These are phyloP conservation scores for Lineus longissimus DNA, from an alignment of 1,140 invertebrate species.

Conservation along the genomic window DNA sequence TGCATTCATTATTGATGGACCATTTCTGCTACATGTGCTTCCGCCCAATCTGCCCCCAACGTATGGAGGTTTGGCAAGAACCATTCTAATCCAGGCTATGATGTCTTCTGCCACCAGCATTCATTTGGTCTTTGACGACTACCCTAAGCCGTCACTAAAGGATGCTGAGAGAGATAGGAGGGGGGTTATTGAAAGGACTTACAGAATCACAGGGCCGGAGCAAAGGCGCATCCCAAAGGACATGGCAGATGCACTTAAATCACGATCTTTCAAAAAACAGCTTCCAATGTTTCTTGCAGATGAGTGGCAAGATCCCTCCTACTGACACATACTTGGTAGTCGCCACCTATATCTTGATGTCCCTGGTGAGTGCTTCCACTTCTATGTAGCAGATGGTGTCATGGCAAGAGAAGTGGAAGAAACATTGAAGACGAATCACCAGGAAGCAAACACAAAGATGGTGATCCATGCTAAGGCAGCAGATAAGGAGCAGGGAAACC, in stretches of 20 bases:
- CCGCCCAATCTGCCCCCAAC: conserved; percentile 7
- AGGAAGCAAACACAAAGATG: conserved; percentile 13
- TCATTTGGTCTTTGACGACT: conserved; percentile 3
- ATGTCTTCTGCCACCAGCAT: background rate
- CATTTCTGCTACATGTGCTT: conserved; percentile 2
- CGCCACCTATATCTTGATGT: conserved; percentile 4
- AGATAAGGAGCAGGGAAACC: background rate
- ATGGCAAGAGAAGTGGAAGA: background rate
- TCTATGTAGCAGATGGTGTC: background rate
- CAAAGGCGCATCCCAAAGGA: background rate
- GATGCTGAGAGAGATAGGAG: conserved; percentile 4
- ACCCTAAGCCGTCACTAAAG: conserved; percentile 8
- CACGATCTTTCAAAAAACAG: conserved; percentile 8
- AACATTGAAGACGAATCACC: conserved; percentile 2
- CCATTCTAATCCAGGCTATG: conserved; percentile 5
- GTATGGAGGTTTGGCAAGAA: conserved; percentile 8
- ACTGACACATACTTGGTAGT: background rate
- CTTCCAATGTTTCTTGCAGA: conserved; percentile 8
- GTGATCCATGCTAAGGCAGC: background rate
- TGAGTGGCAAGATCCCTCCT: conserved; percentile 13
- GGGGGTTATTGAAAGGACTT: background rate
- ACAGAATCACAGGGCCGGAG: background rate
- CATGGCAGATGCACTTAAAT: conserved; percentile 11
- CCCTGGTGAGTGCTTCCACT: background rate
- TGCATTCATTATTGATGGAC: conserved; percentile 11